Evolutionary conservation across 2,888 invertebrate genomes (phyloP), one percentile per base, ranked within the genome.

Genomic region (Acleris laterana): DNA sequence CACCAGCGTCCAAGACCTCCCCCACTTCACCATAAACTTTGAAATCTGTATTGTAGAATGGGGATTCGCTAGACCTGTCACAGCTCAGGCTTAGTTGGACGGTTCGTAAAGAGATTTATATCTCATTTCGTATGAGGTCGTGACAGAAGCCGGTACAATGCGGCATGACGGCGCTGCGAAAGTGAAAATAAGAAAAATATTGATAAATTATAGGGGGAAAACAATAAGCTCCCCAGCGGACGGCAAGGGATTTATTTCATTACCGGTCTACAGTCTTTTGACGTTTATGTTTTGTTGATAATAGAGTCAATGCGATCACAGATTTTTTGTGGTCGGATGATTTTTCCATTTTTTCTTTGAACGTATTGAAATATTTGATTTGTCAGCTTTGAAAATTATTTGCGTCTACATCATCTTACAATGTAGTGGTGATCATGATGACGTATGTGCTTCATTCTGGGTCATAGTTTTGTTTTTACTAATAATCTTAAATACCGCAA

Each of bases 121-220:
- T 76, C 74, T 73, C 72, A 73, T 75, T 74, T 71, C 69, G 69
- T 72, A 72, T 73, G 72, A 74, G 73, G 60, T 69, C 69, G 57
- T 74, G 72, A 73, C 71, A 72, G 58, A 67, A 60, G 68, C 46
- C 65, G 50, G 53, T 69, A 72, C 69, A 72, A 71, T 69, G 53
- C 60, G 60, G 65, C 50, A 56, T 65, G 65, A 65, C 65, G 68
- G 62, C 63, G 62, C 50, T 48, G 44, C 62, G 63, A 62, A 68
- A 70, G 70, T 70, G 67, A 70, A 71, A 73, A 72, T 69, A 70
- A 63, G 68, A 71, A 68, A 71, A 69, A 67, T 70, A 71, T 70
- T 62, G 71, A 69, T 69, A 71, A 69, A 69, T 70, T 62, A 70
- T 68, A 60, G 60, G 56, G 16, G 60, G 56, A 60, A 32, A 61